Evolutionary conservation across 2,888 invertebrate species (phyloP).

Genomic region (Nasonovia ribisnigri): DNA sequence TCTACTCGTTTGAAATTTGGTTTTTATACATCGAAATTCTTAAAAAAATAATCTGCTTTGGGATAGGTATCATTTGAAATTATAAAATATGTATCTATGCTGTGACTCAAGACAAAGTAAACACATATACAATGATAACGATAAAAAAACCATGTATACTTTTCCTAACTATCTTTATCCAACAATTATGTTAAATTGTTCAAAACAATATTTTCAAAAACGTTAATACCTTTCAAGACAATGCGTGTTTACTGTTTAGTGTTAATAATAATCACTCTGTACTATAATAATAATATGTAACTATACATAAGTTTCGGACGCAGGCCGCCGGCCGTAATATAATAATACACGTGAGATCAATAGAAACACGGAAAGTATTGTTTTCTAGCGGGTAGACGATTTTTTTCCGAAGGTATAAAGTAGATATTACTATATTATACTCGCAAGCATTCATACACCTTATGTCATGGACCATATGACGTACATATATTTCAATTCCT

Average conservation of each 20-base stretch:
- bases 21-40: background rate
- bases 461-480: constrained; percentile 62
- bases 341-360: background rate
- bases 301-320: background rate
- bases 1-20: background rate
- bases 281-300: background rate
- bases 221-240: background rate
- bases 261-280: background rate
- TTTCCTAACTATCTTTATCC: background rate
- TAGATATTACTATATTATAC: background rate
- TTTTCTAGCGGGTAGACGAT: constrained; percentile 2
- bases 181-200: background rate
- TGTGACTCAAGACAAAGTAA: background rate
- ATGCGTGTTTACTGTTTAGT: background rate
- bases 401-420: constrained; percentile 29
- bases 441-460: constrained; percentile 56
- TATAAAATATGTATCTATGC: background rate
- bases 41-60: background rate
- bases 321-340: background rate
- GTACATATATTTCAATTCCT: constrained; percentile 46
- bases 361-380: constrained; percentile 19
- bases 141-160: background rate
- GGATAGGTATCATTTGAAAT: background rate
- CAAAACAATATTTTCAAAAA: background rate
- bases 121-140: background rate